Base-by-base conservation (phyloP, 2,797 vertebrate species). In the Eremophila alpestris region DNA sequence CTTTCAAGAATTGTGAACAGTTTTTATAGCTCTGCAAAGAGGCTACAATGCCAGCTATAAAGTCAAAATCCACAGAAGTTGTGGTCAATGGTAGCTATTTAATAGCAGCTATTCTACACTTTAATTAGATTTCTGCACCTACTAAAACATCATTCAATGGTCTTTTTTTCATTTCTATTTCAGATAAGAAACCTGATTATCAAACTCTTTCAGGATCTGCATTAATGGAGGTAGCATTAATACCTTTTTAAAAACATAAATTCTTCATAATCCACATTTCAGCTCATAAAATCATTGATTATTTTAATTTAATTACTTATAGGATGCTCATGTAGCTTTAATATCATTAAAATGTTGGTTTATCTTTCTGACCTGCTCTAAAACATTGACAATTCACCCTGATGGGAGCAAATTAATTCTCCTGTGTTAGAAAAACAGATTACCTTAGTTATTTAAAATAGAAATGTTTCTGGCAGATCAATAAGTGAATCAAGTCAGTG, bases 391-490 rank as follows among this genome's bases (percentile, higher is more conserved):
- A 94, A 86, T 51, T 80, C 52, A 85, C n/a, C 14, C 62, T 89
- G 48, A 80, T 51, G 69, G 63, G 30, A 80, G 46, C 41, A 93
- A 95, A 94, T 91, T 67, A 93, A 91, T 84, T 87, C 48, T 90
- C n/a, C 51, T 86, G 26, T 82, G 32, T 93, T 91, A 76, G 83
- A 94, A 90, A 96, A 97, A 95, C 91, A 97, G 97, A 98, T 98
- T 97, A 97, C 91, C 96, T 95, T 97, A 76, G 96, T 98, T 98
- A 89, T 98, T 98, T 98, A 97, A 91, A 96, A 95, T 95, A 97
- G 93, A 98, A 98, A 98, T 93, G 94, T 94, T 97, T 97, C 95
- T 98, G 98, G 94, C 97, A 98, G 97, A 96, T 98, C 96, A 97
- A 91, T 97, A 97, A 97, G 89, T 71, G 77, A 94, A 93, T 95